These are phyloP conservation scores for Siniperca scherzeri DNA, from an alignment of 2,797 vertebrate genomes.

Conservation along the genomic window DNA sequence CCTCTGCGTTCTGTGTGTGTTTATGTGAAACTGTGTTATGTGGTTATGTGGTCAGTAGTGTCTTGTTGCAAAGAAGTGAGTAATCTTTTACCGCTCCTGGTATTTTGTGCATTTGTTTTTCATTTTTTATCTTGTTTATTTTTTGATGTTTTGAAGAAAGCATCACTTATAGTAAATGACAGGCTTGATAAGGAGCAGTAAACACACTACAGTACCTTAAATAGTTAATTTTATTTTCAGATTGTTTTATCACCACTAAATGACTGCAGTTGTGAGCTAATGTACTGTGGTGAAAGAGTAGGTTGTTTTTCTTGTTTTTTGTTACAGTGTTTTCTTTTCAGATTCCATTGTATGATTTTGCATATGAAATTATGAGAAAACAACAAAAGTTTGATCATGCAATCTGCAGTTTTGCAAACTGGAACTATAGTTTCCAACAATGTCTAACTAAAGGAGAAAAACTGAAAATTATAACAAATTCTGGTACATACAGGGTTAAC, in stretches of 20 bases:
- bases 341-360: not conserved
- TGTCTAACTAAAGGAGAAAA: not conserved
- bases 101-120: not conserved
- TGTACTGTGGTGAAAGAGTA: not conserved
- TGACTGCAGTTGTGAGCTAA: not conserved
- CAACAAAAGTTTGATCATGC: not conserved
- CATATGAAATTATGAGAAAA: not conserved
- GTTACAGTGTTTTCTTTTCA: not conserved
- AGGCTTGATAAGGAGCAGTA: not conserved
- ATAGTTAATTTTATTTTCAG: not conserved
- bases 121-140: not conserved
- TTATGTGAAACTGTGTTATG: not conserved
- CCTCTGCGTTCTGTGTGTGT: not conserved
- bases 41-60: slow-evolving; percentile 15
- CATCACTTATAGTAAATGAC: slow-evolving; percentile 11
- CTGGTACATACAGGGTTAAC: not conserved
- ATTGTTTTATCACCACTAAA: not conserved
- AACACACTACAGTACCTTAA: not conserved
- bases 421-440: not conserved
- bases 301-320: not conserved
- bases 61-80: slow-evolving; percentile 15
- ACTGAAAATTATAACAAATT: not conserved
- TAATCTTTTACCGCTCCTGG: slow-evolving; percentile 28
- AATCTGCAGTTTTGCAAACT: not conserved
- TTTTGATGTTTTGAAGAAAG: not conserved